A percentile compares a stretch with the other conserved stretches of the same genome.
Evolutionary conservation across 1,140 invertebrate genomes (phyloP).

Genomic region (Pseudomyrmex concolor): DNA sequence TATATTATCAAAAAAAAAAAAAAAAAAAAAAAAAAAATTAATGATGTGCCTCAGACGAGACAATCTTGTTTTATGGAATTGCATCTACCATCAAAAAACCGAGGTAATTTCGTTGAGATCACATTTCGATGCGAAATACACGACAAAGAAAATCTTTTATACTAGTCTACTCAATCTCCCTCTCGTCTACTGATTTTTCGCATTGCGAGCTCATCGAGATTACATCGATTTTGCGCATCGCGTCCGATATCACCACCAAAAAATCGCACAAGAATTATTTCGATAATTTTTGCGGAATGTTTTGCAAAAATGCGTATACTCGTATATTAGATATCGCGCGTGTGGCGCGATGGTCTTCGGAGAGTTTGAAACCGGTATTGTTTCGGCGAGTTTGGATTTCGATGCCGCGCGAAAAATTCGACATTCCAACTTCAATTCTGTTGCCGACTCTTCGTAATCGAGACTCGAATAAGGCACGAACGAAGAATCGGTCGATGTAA

Average conservation of each 20-base stretch:
- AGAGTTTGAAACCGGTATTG: constrained; percentile 16
- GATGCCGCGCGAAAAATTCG: neutral
- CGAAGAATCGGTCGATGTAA: neutral
- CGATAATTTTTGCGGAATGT: constrained; percentile 9
- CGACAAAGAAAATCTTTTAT: neutral
- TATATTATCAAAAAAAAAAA: neutral
- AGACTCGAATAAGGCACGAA: neutral
- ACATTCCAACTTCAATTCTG: neutral
- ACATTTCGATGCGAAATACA: neutral
- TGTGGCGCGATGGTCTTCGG: neutral
- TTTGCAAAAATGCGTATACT: too few relatives aligned
- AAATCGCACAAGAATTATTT: neutral
- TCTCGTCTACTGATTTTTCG: neutral
- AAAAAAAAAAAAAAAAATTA: neutral
- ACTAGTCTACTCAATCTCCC: too few relatives aligned
- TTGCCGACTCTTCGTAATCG: neutral
- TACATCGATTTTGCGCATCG: neutral
- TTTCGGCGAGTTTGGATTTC: constrained; percentile 9
- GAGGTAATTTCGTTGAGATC: constrained; percentile 10
- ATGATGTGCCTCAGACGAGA: neutral
- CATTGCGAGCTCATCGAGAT: neutral
- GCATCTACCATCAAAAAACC: neutral
- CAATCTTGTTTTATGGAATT: neutral
- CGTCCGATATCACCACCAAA: constrained; percentile 5
- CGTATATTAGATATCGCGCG: constrained; percentile 8